Base-by-base conservation (phyloP, 2,888 invertebrate genomes). In the Branchellion lobata region DNA sequence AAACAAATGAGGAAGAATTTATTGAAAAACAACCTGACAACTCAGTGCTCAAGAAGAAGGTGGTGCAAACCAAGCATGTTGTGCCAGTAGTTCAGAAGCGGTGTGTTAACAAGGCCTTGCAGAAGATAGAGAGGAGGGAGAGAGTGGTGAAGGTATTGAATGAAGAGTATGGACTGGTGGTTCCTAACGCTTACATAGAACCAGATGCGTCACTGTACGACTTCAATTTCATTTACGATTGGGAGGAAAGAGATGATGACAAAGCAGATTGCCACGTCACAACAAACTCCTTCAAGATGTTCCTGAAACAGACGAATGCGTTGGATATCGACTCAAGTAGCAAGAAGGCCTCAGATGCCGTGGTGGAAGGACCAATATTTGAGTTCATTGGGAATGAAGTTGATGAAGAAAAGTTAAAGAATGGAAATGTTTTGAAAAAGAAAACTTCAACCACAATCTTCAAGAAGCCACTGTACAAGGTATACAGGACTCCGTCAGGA, bases 351-450 rank as follows among this genome's bases (percentile, higher is more conserved):
- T 14, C 11, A 18, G 57, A 34, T 61, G n/a, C 61, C 3, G 33
- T 77, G 8, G 33, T 65, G 5, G 34, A 65, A 34, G 77, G 77
- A 34, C 77, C 77, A 11, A n/a, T 77, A 18, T 27, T 57, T 31
- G 51, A 65, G n/a, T 27, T n/a, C 3, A 24, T 61, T 65, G 77
- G 61, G 33, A 57, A 31, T n/a, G 31, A 29, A n/a, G 31, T 27
- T 14, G n/a, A 34, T 29, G 34, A 34, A n/a, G n/a, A 33, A 18
- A 34, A 29, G 18, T 77, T 61, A 14, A n/a, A 29, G 21, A 21
- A 18, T 29, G 65, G 65, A 1, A 65, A 27, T 21, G 21, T 40
- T 0, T 18, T 77, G n/a, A 77, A 34, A 36, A 24, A 27, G n/a
- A 65, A 77, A 33, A 65, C 24, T 5, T n/a, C n/a, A 14, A 33